Conservation (phyloP, 1,140 invertebrate species). For the Nebria ingens region DNA sequence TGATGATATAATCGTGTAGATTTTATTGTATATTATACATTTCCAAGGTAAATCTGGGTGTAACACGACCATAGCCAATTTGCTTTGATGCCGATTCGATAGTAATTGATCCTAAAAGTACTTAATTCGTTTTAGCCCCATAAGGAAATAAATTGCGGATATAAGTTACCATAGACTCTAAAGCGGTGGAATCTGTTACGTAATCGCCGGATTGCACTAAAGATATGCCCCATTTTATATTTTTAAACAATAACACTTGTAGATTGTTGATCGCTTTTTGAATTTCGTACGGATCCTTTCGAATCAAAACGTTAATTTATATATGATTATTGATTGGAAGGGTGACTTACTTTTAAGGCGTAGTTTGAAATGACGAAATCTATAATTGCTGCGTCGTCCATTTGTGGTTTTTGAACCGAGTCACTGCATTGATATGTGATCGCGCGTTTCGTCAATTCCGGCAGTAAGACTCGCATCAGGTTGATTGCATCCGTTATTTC, state of each 20-base stretch:
- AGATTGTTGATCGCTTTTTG: slow-evolving; percentile 50
- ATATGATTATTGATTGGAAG: no score
- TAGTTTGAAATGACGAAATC: slow-evolving; percentile 35
- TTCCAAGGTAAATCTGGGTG: slow-evolving; percentile 55
- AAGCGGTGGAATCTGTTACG: slow-evolving; percentile 22
- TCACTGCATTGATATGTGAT: slow-evolving; percentile 49
- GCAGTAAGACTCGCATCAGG: slow-evolving; percentile 46
- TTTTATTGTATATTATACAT: slow-evolving; percentile 50
- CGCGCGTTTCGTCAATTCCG: slow-evolving; percentile 42
- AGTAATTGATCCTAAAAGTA: slow-evolving; percentile 43
- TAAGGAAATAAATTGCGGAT: not conserved
- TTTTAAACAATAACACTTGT: slow-evolving; percentile 54
- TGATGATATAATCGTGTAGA: slow-evolving; percentile 48
- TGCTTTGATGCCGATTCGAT: slow-evolving; percentile 37
- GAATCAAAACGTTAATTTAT: not conserved
- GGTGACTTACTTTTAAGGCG: slow-evolving; percentile 23
- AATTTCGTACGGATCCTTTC: slow-evolving; percentile 30
- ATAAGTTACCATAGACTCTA: slow-evolving; percentile 33
- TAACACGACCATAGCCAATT: slow-evolving; percentile 42
- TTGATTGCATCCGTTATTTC: slow-evolving; percentile 45
- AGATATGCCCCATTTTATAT: slow-evolving; percentile 56
- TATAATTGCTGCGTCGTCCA: slow-evolving; percentile 46
- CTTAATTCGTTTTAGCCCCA: no score
- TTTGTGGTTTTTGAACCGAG: slow-evolving; percentile 35
- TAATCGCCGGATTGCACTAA: slow-evolving; percentile 40